A percentile compares a stretch with the other conserved stretches of the same genome.
These are phyloP conservation scores for Choloepus didactylus DNA, from an alignment of 2,797 vertebrate genomes.

Conservation along the genomic window DNA sequence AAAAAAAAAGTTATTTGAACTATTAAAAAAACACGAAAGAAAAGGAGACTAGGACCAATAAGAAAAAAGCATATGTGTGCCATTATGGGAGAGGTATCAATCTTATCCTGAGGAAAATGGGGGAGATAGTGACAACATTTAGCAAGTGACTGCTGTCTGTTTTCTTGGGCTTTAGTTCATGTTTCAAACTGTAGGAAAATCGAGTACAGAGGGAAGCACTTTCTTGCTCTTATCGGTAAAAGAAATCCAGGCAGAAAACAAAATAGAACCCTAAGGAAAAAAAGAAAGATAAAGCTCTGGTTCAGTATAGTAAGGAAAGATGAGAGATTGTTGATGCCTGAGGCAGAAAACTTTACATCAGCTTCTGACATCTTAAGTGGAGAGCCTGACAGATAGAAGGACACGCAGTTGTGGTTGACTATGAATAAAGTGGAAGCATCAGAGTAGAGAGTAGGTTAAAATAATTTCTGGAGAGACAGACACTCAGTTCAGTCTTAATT, in stretches of 20 bases:
- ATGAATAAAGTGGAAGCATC: neutral
- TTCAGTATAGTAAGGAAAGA: constrained; percentile 15
- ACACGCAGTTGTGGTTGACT: neutral
- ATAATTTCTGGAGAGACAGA: neutral
- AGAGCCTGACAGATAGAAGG: neutral
- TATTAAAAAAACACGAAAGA: neutral
- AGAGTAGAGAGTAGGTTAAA: constrained; percentile 10
- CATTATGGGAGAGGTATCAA: neutral
- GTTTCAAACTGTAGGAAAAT: neutral
- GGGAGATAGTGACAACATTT: neutral
- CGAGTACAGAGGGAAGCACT: neutral
- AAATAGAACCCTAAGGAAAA: neutral
- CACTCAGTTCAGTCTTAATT: constrained; percentile 20
- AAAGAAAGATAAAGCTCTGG: constrained; percentile 38
- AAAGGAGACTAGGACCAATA: neutral
- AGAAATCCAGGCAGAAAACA: constrained; percentile 33
- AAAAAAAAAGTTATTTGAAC: neutral
- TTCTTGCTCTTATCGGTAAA: constrained; percentile 39
- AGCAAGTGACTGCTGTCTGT: neutral
- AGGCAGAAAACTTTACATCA: constrained; percentile 11
- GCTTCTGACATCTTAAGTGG: neutral
- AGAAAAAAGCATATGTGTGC: neutral
- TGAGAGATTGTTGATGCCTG: constrained; percentile 24
- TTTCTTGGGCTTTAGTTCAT: neutral
- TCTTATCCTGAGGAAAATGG: neutral